A percentile compares a stretch with the other conserved stretches of the same genome.
These are phyloP conservation scores for Ashinkailepas kermadecensis DNA, from an alignment of 2,888 invertebrate species.

Conservation along the genomic window DNA sequence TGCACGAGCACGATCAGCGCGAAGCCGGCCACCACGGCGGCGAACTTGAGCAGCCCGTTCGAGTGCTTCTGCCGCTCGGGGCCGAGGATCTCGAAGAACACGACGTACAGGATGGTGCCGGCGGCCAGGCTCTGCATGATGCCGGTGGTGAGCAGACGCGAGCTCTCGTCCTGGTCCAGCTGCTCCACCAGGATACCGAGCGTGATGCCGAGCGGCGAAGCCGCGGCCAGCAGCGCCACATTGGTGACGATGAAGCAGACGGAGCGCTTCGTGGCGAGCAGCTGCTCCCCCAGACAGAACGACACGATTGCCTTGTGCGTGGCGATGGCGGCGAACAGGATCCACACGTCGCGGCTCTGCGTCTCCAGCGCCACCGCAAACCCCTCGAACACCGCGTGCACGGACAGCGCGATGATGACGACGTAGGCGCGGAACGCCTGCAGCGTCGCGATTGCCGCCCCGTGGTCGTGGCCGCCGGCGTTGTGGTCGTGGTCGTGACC, in stretches of 20 bases:
- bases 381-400: slow-evolving; percentile 81
- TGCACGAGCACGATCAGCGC: slow-evolving; percentile 30
- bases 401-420: slow-evolving; percentile 71
- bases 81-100: slow-evolving; percentile 69
- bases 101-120: slow-evolving; percentile 88
- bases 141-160: slow-evolving; percentile 30
- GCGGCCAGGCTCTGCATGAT: slow-evolving; percentile 71
- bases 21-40: slow-evolving; percentile 31
- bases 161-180: slow-evolving; percentile 33
- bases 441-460: slow-evolving; percentile 26
- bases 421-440: slow-evolving; percentile 56
- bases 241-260: slow-evolving; percentile 48
- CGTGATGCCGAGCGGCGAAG: slow-evolving; percentile 60
- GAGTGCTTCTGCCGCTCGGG: slow-evolving; percentile 30
- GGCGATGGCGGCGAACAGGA: slow-evolving; percentile 74
- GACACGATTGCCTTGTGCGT: slow-evolving; percentile 80
- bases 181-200: slow-evolving; percentile 52
- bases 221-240: slow-evolving; percentile 55
- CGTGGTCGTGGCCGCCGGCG: slow-evolving; percentile 23
- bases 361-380: slow-evolving; percentile 70
- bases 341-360: slow-evolving; percentile 60
- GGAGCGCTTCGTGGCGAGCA: slow-evolving; percentile 55
- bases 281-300: slow-evolving; percentile 77
- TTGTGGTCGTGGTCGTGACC: no score
- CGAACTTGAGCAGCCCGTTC: slow-evolving; percentile 29